Base-by-base conservation (phyloP, 2,113 vertebrate genomes). In the Irena cyanogastra region DNA sequence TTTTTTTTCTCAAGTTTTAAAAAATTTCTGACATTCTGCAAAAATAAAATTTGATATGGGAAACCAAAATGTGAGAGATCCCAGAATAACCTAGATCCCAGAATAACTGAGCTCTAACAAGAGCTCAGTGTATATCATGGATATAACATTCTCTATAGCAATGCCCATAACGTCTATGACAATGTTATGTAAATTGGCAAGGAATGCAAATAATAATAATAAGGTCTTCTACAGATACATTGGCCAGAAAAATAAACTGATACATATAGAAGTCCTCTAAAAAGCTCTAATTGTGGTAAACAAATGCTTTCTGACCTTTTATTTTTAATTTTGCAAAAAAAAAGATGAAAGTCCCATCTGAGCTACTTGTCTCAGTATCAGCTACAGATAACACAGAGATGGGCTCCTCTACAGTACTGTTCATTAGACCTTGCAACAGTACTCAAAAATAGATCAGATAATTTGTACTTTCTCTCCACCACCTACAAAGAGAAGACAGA, bases 391-490 rank as follows among this genome's bases (percentile, higher is more conserved):
- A 53, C n/a, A 59, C n/a, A 90, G 53, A 92, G 83, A 49, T 6
- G 7, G 35, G 19, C 14, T 87, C 10, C 39, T 77, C 21, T 50
- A 39, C 23, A 42, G 45, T 70, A 57, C 18, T 66, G 9, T 74
- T 91, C 26, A 74, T 89, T 70, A 89, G 24, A 89, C 10, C 23
- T 78, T 70, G n/a, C 23, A 66, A 84, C 4, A 64, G 10, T 44
- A 20, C 24, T 71, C 39, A 78, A 52, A 94, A 96, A 93, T 39
- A 81, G 30, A 70, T 78, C 54, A 59, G n/a, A 59, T 78, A 71
- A 84, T 87, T 89, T 87, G 20, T n/a, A 89, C 70, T 27, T 95
- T 91, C 39, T 89, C 47, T 84, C 26, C 8, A 66, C 20, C 1
- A 1, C 22, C 47, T 77, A 69, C 14, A 19, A 91, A 92, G 16